phyloP scores from a whole-genome alignment of 1,140 invertebrate genomes.

The Papilio xuthus region DNA sequence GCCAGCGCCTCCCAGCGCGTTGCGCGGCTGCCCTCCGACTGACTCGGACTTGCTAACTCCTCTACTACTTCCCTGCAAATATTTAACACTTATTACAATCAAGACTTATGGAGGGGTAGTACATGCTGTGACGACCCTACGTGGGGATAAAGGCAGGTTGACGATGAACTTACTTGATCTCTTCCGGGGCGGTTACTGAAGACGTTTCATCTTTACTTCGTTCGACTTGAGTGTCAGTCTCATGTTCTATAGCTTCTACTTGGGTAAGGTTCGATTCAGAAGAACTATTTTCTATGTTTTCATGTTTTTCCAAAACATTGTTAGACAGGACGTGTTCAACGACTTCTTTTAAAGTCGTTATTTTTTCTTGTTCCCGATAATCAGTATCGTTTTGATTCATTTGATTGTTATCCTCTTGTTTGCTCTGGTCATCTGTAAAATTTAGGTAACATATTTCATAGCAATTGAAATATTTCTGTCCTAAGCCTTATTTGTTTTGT shows the following conservation, averaged over 20 bases:
- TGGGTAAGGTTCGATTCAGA: neutral
- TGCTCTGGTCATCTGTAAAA: constrained; percentile 32
- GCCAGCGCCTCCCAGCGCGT: constrained; percentile 81
- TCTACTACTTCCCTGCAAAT: constrained; percentile 44
- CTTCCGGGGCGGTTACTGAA: constrained; percentile 1
- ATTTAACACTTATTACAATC: constrained; percentile 5
- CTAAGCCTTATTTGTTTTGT: neutral
- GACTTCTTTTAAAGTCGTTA: constrained; percentile 51
- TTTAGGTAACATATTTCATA: neutral
- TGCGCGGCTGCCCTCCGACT: constrained; percentile 70
- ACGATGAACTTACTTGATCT: neutral
- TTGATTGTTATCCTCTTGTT: constrained; percentile 28
- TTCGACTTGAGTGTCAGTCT: neutral
- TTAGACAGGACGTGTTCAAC: constrained; percentile 52
- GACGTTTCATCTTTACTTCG: neutral
- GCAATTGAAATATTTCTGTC: neutral
- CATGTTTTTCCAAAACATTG: neutral
- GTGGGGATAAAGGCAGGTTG: too few relatives aligned
- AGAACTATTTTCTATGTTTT: neutral
- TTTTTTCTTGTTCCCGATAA: constrained; percentile 38
- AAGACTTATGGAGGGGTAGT: too few relatives aligned
- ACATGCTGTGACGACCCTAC: too few relatives aligned
- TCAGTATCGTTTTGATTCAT: constrained; percentile 28
- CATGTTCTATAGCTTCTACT: neutral
- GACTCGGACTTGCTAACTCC: constrained; percentile 64